These are phyloP conservation scores for Myiozetetes cayanensis DNA, from an alignment of 2,113 vertebrate genomes.

Conservation along the genomic window DNA sequence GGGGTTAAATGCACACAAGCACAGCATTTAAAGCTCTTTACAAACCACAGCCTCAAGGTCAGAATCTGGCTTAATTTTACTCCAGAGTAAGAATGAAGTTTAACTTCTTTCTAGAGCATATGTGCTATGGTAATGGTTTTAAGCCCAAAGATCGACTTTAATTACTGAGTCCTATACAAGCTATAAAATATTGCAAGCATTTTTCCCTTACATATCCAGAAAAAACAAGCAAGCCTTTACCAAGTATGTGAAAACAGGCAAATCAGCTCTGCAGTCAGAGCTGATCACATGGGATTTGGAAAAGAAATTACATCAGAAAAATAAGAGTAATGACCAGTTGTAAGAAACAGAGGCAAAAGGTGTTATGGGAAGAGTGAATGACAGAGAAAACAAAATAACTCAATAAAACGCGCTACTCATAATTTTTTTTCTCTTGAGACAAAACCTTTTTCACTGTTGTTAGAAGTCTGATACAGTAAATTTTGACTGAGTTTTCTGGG, in stretches of 20 bases:
- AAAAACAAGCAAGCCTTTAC: background rate
- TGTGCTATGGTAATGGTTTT: background rate
- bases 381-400: background rate
- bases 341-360: background rate
- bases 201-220: background rate
- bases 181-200: background rate
- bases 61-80: background rate
- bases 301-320: background rate
- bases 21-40: conserved; percentile 29
- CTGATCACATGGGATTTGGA: background rate
- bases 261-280: background rate
- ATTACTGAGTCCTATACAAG: background rate
- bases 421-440: background rate
- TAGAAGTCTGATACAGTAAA: background rate
- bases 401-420: background rate
- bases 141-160: conserved; percentile 24
- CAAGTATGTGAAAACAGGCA: background rate
- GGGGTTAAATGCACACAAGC: conserved; percentile 31
- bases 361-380: background rate
- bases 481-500: background rate
- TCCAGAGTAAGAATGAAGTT: background rate
- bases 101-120: background rate
- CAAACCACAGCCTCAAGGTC: conserved; percentile 46
- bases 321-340: background rate
- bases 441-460: background rate